Evolutionary conservation across 2,888 invertebrate genomes (phyloP).

Genomic region (Drosophila cyrtoloma): DNA sequence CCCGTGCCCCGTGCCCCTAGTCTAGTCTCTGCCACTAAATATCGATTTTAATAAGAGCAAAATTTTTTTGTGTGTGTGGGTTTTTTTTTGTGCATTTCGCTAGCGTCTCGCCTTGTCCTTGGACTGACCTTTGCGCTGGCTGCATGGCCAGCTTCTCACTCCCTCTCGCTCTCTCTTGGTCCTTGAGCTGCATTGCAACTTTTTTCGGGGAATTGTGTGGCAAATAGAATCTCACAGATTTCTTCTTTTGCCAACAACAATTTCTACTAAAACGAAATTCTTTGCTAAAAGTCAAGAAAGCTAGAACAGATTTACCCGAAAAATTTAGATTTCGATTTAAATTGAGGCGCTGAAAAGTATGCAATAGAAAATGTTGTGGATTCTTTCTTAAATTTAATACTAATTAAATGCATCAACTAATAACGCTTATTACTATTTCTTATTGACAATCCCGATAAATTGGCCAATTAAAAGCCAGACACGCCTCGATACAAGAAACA

Average conservation of each 20-base stretch:
- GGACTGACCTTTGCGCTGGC: slow-evolving; percentile 64
- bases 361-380: not conserved
- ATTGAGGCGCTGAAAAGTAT: not conserved
- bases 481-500: not conserved
- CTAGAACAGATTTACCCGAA: not conserved
- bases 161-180: not conserved
- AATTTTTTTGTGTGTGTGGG: slow-evolving; percentile 24
- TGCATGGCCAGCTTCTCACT: slow-evolving; percentile 27
- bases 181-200: slow-evolving; percentile 39
- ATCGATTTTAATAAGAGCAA: slow-evolving; percentile 72
- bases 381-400: not conserved
- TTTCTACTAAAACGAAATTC: not conserved
- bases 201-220: not conserved
- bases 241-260: not conserved
- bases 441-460: not conserved
- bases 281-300: not conserved
- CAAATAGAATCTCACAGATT: not conserved
- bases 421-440: no score
- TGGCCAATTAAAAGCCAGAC: not conserved
- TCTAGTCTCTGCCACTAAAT: slow-evolving; percentile 60
- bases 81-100: slow-evolving; percentile 62
- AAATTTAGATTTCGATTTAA: not conserved
- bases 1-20: not conserved
- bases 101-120: slow-evolving; percentile 64
- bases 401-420: not conserved